A percentile compares a stretch with the other conserved stretches of the same genome.
Conservation (phyloP, 2,113 vertebrate species). For the Psittacula cyanocephala region DNA sequence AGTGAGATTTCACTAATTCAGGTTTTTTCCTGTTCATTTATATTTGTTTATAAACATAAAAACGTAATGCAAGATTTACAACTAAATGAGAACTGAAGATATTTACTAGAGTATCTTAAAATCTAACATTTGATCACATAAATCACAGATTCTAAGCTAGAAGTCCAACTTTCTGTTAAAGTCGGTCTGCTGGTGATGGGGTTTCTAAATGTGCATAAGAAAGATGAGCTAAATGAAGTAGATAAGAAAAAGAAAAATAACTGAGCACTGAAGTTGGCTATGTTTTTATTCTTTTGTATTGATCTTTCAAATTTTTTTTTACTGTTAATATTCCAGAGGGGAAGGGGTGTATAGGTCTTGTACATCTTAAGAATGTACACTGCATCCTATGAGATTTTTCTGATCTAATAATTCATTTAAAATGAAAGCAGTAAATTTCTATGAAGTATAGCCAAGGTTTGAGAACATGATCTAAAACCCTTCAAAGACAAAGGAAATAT, state of each 20-base stretch:
- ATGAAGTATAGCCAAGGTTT: neutral
- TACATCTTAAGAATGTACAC: neutral
- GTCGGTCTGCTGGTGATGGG: neutral
- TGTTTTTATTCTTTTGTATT: neutral
- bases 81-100: neutral
- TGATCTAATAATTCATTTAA: neutral
- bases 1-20: neutral
- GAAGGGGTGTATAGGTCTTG: neutral
- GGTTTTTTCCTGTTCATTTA: neutral
- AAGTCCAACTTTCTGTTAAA: neutral
- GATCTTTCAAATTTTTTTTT: neutral
- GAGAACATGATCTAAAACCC: neutral
- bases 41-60: neutral
- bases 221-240: neutral
- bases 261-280: neutral
- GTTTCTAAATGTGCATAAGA: neutral
- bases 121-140: neutral
- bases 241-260: neutral
- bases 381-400: neutral
- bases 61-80: neutral
- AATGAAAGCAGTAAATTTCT: neutral
- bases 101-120: neutral
- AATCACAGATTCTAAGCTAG: neutral
- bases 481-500: neutral
- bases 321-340: neutral